Base-by-base conservation (phyloP, 2,797 vertebrate species). In the Anguilla anguilla region DNA sequence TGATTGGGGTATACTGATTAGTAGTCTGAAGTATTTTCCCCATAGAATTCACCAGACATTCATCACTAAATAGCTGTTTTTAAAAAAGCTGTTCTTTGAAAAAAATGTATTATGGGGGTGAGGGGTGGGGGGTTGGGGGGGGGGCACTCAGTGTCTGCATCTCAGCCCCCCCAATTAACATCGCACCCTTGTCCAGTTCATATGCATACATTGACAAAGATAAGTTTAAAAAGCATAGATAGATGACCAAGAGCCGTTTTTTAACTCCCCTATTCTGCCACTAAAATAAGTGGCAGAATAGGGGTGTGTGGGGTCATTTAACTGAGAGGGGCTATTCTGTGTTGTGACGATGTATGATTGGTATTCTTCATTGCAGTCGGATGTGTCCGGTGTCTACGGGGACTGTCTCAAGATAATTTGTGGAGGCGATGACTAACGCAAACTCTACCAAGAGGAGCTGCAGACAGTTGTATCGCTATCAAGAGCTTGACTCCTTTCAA, bases 351-450 rank as follows among this genome's bases (percentile, higher is more conserved):
- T 25, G 22, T 46, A 22, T 49, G 19, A 10, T 49, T n/a, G 6
- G 25, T 51, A 10, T 49, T 5, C 77, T 81, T 81, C 5, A 49
- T 81, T 81, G 6, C 89, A 94, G 94, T 93, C 93, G 0, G 94
- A 95, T 3, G n/a, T 91, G 87, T 89, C 91, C 0, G 92, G 89
- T 0, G 3, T 43, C 17, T 84, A 43, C 0, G 55, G 91, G 0
- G 91, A 92, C 0, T 91, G 92, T 35, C 25, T 93, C 90, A 89
- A 82, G 91, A 86, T 93, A 46, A 92, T 95, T 89, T 94, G 93
- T 85, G 93, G 93, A 91, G 92, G 92, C 88, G 92, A 93, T 1
- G 93, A 94, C 84, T 95, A 90, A n/a, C 31, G 0, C 2, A 6
- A 39, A 0, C 6, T 87, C 64, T 9, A 19, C 87, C 86, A 39